These are phyloP conservation scores for Zaprionus davidi DNA, from an alignment of 1,140 invertebrate species.

Conservation along the genomic window DNA sequence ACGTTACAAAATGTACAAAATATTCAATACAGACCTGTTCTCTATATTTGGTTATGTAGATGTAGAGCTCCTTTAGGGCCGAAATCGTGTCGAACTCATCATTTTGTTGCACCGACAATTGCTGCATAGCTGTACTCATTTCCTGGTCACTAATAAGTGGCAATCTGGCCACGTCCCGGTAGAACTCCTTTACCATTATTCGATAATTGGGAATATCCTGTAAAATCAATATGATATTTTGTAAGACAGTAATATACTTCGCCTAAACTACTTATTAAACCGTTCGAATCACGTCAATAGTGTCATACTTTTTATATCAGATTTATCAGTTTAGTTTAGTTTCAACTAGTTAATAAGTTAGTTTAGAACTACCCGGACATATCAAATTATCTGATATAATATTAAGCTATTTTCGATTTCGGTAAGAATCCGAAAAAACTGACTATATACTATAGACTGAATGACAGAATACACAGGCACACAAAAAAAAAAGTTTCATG, in stretches of 20 bases:
- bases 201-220: constrained; percentile 94
- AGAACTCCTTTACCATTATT: constrained; percentile 94
- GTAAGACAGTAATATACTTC: no score
- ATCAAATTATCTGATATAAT: no score
- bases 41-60: constrained; percentile 97
- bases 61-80: constrained; percentile 96
- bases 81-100: constrained; percentile 96
- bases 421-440: no score
- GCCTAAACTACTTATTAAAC: no score
- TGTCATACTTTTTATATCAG: background rate
- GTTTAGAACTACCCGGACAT: no score
- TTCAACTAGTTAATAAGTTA: background rate
- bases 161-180: constrained; percentile 92
- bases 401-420: no score
- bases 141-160: constrained; percentile 96
- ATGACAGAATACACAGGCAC: no score
- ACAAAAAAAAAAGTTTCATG: no score
- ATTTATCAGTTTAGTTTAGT: background rate
- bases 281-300: no score
- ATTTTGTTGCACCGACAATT: constrained; percentile 93
- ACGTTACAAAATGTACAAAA: background rate
- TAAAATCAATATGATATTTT: constrained; percentile 43
- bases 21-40: constrained; percentile 88
- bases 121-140: constrained; percentile 95
- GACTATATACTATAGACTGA: no score